Percentiles rank a stretch among this genome's conserved stretches.
Conservation (phyloP, 2,888 invertebrate species). For the Tupiocoris notatus region DNA sequence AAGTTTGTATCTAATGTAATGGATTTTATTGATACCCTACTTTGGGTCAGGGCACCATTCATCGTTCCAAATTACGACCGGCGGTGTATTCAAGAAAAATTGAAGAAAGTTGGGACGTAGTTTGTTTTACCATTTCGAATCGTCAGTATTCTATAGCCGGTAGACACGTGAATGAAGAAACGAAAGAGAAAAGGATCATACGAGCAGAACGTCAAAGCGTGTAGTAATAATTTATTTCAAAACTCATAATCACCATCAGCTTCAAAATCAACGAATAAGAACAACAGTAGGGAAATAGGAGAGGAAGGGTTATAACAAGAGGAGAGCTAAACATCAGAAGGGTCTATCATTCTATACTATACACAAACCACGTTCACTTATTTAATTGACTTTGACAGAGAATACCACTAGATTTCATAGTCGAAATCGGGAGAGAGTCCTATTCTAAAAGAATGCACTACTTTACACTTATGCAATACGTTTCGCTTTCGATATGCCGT, state of each 20-base stretch:
- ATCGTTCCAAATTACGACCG: too few relatives aligned
- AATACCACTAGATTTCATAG: constrained; percentile 27
- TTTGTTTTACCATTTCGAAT: too few relatives aligned
- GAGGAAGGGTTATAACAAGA: constrained; percentile 14
- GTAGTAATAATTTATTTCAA: constrained; percentile 33
- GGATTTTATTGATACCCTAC: too few relatives aligned
- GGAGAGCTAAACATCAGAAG: constrained; percentile 32
- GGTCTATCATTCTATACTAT: constrained; percentile 5
- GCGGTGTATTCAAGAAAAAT: too few relatives aligned
- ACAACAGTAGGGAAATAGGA: neutral
- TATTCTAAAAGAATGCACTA: constrained; percentile 33
- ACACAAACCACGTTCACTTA: constrained; percentile 31
- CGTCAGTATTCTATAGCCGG: too few relatives aligned
- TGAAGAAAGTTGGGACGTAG: too few relatives aligned
- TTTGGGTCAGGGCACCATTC: neutral
- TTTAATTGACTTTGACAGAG: constrained; percentile 38
- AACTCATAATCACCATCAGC: constrained; percentile 21
- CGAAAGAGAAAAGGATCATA: neutral
- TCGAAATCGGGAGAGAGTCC: constrained; percentile 5
- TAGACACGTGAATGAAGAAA: neutral
- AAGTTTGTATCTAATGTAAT: too few relatives aligned
- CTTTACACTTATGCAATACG: constrained; percentile 33
- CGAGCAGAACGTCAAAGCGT: constrained; percentile 30
- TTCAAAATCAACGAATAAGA: constrained; percentile 2
- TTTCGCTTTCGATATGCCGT: neutral